Percentiles rank a stretch among this genome's conserved stretches.
These are phyloP conservation scores for Noctua janthina DNA, from an alignment of 2,888 invertebrate species.

Conservation along the genomic window DNA sequence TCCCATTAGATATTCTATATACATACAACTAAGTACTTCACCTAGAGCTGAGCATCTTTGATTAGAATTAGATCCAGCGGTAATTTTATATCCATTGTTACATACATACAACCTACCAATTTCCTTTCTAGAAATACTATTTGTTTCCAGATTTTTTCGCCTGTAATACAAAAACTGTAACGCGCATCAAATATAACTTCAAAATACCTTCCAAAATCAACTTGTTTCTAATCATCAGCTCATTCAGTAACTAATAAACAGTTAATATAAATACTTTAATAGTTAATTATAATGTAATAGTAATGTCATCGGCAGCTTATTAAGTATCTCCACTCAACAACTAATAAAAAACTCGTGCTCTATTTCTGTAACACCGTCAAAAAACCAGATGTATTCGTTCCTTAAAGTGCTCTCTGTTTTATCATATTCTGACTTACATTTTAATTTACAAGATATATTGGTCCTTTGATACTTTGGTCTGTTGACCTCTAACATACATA, in stretches of 20 bases:
- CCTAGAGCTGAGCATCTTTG: background rate
- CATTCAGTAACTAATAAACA: constrained; percentile 19
- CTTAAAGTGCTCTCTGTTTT: constrained; percentile 17
- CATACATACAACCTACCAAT: background rate
- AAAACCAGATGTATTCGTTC: constrained; percentile 46
- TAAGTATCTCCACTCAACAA: constrained; percentile 43
- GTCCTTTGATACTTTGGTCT: background rate
- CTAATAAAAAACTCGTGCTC: constrained; percentile 48
- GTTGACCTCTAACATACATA: background rate
- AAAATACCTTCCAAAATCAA: constrained; percentile 6
- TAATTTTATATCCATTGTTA: background rate
- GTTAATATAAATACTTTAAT: constrained; percentile 30
- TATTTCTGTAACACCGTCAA: constrained; percentile 46
- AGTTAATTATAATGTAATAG: constrained; percentile 49
- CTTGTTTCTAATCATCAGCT: constrained; percentile 14
- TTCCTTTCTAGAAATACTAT: background rate
- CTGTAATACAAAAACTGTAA: background rate
- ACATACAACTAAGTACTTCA: background rate
- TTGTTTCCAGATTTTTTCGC: background rate
- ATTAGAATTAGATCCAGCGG: background rate
- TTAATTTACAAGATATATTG: constrained; percentile 6
- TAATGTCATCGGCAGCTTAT: constrained; percentile 52
- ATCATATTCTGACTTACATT: constrained; percentile 22
- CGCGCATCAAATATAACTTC: background rate
- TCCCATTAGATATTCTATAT: background rate